Base-by-base conservation (phyloP, 2,888 invertebrate species). In the Cartodere bifasciata region DNA sequence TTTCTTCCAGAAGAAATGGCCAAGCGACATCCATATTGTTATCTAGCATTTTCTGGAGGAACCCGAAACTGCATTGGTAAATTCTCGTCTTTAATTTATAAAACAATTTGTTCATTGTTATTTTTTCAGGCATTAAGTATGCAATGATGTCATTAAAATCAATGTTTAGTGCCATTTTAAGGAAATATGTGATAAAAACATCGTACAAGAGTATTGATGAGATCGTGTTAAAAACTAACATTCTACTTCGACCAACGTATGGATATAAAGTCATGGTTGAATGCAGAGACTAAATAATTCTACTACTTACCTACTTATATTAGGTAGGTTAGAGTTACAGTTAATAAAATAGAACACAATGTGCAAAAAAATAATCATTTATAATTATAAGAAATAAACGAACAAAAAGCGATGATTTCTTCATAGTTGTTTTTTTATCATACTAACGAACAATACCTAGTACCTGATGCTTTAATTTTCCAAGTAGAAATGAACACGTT, bases 51-150 rank as follows among this genome's bases (percentile, higher is more conserved):
- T 36, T 63, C 64, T 35, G 48, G 52, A 32, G 65, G 65, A 3
- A 39, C 50, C 3, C 55, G 65, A 34, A 64, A 64, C 45, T 66
- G 65, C 42, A 62, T 66, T 40, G 65, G 65, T 27, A n/a, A n/a
- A n/a, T n/a, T n/a, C n/a, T n/a, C n/a, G n/a, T n/a, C n/a, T n/a
- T n/a, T n/a, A n/a, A n/a, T n/a, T n/a, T n/a, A 15, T 14, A 5
- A 4, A n/a, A n/a, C n/a, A n/a, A n/a, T n/a, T n/a, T n/a, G n/a
- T n/a, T n/a, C n/a, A n/a, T n/a, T n/a, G n/a, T n/a, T n/a, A 9
- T 29, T 20, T 20, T 32, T 32, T 12, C 23, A 60, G 60, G 60
- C 7, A 39, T 49, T 10, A 53, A 52, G 34, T 60, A 58, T 37
- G 58, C 57, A 2, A 56, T 58, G 55, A 55, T 56, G 50, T 50